Percentiles rank a stretch among this genome's conserved stretches.
Conservation (phyloP, 2,113 vertebrate species). For the Cercocebus atys region DNA sequence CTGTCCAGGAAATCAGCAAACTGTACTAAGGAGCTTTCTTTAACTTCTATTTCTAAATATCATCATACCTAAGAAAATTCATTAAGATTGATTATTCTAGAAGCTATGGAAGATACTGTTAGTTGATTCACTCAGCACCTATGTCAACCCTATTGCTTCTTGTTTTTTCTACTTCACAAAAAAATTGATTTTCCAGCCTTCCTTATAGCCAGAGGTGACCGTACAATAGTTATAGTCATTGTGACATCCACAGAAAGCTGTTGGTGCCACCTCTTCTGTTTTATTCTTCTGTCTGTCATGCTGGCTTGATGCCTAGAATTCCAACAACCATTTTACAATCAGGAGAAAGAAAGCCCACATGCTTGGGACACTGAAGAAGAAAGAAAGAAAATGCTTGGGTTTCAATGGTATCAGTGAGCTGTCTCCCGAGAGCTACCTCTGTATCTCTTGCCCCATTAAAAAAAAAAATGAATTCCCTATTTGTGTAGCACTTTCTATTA, state of each 20-base stretch:
- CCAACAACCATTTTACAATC: not conserved
- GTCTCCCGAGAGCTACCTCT: not conserved
- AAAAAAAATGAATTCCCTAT: not conserved
- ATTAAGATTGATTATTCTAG: not conserved
- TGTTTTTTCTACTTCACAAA: not conserved
- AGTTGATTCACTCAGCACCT: not conserved
- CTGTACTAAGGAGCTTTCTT: not conserved
- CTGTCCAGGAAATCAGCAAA: not conserved
- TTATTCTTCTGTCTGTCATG: not conserved
- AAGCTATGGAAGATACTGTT: not conserved
- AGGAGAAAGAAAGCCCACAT: not conserved
- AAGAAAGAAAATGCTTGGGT: not conserved
- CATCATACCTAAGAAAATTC: not conserved
- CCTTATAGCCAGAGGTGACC: not conserved
- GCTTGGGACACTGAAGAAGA: not conserved
- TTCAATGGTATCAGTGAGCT: not conserved
- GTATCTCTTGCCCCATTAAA: not conserved
- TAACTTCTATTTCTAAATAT: not conserved
- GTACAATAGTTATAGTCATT: not conserved
- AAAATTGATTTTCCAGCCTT: not conserved
- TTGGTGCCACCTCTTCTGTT: not conserved
- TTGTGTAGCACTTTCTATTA: not conserved
- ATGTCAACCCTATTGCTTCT: not conserved
- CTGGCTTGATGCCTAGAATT: not conserved
- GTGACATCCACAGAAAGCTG: not conserved